Percentiles rank a stretch among this genome's conserved stretches.
Conservation (phyloP, 1,140 invertebrate genomes). For the Ips typographus region DNA sequence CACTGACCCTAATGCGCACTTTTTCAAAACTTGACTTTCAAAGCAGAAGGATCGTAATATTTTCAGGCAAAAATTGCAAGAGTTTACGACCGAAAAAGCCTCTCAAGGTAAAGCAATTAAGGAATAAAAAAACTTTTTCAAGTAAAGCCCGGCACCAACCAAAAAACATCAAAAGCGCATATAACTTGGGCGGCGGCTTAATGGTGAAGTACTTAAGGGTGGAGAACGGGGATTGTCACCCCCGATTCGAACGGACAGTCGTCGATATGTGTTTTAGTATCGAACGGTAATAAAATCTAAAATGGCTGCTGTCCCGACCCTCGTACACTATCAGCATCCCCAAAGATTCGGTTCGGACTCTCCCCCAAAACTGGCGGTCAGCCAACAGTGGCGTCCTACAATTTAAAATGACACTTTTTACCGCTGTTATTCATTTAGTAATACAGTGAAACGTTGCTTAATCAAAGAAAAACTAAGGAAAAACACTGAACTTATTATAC, state of each 20-base stretch:
- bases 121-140: constrained; percentile 1
- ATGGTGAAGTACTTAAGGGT: background rate
- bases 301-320: constrained; percentile 47
- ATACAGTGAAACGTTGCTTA: background rate
- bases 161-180: constrained; percentile 37
- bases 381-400: constrained; percentile 4
- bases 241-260: constrained; percentile 29
- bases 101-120: background rate
- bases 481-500: background rate
- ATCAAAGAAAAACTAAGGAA: background rate
- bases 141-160: background rate
- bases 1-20: too few species aligned
- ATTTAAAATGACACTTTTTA: background rate
- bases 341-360: constrained; percentile 25
- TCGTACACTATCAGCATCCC: constrained; percentile 42
- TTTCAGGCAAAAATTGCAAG: too few species aligned
- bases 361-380: constrained; percentile 22
- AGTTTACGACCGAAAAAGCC: background rate
- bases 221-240: constrained; percentile 14
- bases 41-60: too few species aligned
- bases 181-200: constrained; percentile 6
- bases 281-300: constrained; percentile 53
- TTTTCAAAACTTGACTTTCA: too few species aligned
- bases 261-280: constrained; percentile 51
- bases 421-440: background rate